Percentiles rank a stretch among this genome's conserved stretches.
phyloP scores from a whole-genome alignment of 2,113 vertebrate species.

The Marmota flaviventris region DNA sequence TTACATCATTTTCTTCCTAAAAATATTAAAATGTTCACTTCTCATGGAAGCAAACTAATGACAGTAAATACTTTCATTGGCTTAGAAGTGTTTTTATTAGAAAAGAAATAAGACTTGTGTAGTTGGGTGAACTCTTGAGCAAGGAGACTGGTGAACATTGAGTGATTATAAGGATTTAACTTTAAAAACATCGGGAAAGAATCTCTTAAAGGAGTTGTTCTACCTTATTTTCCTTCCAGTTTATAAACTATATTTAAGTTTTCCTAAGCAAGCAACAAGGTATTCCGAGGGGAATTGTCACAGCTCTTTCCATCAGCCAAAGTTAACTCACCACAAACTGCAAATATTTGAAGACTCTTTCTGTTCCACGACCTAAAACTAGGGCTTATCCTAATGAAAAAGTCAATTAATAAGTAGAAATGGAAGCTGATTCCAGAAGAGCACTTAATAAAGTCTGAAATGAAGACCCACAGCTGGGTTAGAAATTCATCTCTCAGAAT shows the following conservation, averaged over 20 bases:
- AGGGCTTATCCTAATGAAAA: constrained; percentile 67
- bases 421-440: not conserved
- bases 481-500: constrained; percentile 10
- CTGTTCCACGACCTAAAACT: constrained; percentile 67
- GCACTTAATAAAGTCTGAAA: not conserved
- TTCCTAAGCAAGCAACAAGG: constrained; percentile 61
- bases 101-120: constrained; percentile 73
- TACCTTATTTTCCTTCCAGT: constrained; percentile 75
- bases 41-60: not conserved
- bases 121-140: constrained; percentile 68
- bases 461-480: not conserved
- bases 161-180: constrained; percentile 68
- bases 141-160: constrained; percentile 54
- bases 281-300: constrained; percentile 72
- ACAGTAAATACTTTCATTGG: constrained; percentile 62
- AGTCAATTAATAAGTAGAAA: constrained; percentile 44
- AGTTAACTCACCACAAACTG: constrained; percentile 63
- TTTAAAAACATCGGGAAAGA: constrained; percentile 78
- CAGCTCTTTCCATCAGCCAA: constrained; percentile 60
- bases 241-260: constrained; percentile 76
- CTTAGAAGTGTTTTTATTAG: constrained; percentile 70
- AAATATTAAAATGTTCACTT: constrained; percentile 50
- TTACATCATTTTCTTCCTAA: constrained; percentile 66
- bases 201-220: constrained; percentile 70
- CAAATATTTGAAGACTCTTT: constrained; percentile 69